A percentile compares a stretch with the other conserved stretches of the same genome.
Evolutionary conservation across 2,113 vertebrate species (phyloP).

Genomic region (Toxotes jaculatrix): DNA sequence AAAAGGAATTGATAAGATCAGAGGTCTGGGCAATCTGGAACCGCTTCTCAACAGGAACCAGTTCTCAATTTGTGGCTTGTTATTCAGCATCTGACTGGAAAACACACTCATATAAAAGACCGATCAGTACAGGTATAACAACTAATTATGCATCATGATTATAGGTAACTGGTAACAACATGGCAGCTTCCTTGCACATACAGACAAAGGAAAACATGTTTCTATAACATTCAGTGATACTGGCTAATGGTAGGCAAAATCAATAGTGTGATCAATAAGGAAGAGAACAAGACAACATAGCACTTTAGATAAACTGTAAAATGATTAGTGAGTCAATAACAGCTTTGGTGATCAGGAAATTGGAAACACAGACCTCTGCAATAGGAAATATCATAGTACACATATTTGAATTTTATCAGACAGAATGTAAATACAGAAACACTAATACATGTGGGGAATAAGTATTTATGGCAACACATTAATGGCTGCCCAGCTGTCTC

Average conservation of each 20-base stretch:
- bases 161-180: not conserved
- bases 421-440: not conserved
- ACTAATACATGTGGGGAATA: not conserved
- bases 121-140: not conserved
- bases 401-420: not conserved
- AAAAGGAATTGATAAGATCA: too few species aligned
- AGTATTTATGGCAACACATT: not conserved
- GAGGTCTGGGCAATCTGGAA: too few species aligned
- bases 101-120: not conserved
- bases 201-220: not conserved
- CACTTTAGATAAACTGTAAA: constrained; percentile 57
- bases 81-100: not conserved
- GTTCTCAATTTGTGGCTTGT: not conserved
- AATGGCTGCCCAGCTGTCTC: not conserved
- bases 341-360: constrained; percentile 9
- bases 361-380: constrained; percentile 1
- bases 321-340: constrained; percentile 43
- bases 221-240: not conserved
- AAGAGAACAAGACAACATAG: constrained; percentile 34
- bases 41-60: too few species aligned
- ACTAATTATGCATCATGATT: not conserved
- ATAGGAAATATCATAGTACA: not conserved
- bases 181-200: not conserved
- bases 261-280: constrained; percentile 54
- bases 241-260: constrained; percentile 23